These are phyloP conservation scores for Ptychoptera contaminata DNA, from an alignment of 2,888 invertebrate genomes.

Conservation along the genomic window DNA sequence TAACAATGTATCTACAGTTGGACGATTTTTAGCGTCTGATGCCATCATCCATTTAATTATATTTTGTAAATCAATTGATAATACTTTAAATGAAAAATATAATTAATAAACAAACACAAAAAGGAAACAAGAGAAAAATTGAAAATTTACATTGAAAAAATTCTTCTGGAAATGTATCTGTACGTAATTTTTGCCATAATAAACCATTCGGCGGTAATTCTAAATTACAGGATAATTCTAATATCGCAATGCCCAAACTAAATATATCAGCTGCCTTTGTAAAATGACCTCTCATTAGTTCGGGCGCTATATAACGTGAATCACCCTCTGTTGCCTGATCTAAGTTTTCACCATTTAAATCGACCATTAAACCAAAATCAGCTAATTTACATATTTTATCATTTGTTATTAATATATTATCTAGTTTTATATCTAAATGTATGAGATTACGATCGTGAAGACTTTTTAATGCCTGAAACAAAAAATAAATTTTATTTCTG, in stretches of 20 bases:
- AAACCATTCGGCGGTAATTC: conserved; percentile 51
- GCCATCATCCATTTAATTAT: conserved; percentile 41
- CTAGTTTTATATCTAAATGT: conserved; percentile 64
- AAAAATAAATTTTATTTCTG: conserved; percentile 4
- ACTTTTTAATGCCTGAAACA: conserved; percentile 42
- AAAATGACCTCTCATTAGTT: conserved; percentile 47
- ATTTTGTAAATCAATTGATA: conserved; percentile 35
- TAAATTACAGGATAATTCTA: conserved; percentile 54
- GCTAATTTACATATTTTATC: conserved; percentile 52
- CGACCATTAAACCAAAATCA: conserved; percentile 58
- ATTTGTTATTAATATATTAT: conserved; percentile 53
- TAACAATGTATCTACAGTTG: conserved; percentile 37
- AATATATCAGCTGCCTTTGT: conserved; percentile 59
- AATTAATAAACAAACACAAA: conserved; percentile 4
- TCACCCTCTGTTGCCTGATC: conserved; percentile 53
- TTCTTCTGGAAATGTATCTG: conserved; percentile 36
- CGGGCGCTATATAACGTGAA: conserved; percentile 57
- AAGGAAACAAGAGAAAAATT: background rate
- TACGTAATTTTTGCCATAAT: conserved; percentile 49
- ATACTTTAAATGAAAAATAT: conserved; percentile 20
- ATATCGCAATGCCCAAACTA: conserved; percentile 53
- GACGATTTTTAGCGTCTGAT: conserved; percentile 34
- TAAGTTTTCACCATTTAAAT: conserved; percentile 38
- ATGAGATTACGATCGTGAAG: conserved; percentile 50
- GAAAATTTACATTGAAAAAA: conserved; percentile 26